These are phyloP conservation scores for Lasiurus borealis DNA, from an alignment of 2,113 vertebrate genomes.

Conservation along the genomic window DNA sequence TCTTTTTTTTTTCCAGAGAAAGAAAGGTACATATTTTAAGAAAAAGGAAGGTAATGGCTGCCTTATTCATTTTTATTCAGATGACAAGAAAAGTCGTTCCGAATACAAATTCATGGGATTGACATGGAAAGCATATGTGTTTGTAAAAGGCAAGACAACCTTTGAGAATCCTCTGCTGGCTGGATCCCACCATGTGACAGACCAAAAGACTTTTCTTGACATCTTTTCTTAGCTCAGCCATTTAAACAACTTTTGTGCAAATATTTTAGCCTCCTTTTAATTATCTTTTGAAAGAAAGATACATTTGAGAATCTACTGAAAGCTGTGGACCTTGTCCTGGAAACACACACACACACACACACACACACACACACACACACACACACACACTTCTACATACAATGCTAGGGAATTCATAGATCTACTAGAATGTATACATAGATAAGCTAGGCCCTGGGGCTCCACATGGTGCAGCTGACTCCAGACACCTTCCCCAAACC, in stretches of 20 bases:
- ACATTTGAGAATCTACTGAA: slow-evolving; percentile 43
- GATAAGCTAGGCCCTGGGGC: background rate
- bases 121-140: background rate
- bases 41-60: background rate
- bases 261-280: slow-evolving; percentile 35
- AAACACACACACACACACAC: background rate
- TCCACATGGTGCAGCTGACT: too few relatives aligned
- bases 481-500: too few relatives aligned
- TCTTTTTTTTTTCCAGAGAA: background rate
- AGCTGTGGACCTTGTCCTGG: background rate
- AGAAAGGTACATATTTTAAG: slow-evolving; percentile 9
- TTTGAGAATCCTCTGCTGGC: background rate
- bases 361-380: background rate
- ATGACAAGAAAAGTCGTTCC: background rate
- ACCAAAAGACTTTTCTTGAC: slow-evolving; percentile 33
- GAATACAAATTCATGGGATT: slow-evolving; percentile 1
- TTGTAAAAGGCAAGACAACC: slow-evolving; percentile 26
- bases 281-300: background rate
- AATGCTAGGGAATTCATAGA: slow-evolving; percentile 9
- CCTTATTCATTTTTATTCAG: background rate
- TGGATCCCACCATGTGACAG: background rate
- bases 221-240: background rate
- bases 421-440: slow-evolving; percentile 27
- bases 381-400: background rate
- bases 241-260: background rate